Percentiles rank a stretch among this genome's conserved stretches.
phyloP scores from a whole-genome alignment of 2,113 vertebrate genomes.

The Dendrocopos noguchii region DNA sequence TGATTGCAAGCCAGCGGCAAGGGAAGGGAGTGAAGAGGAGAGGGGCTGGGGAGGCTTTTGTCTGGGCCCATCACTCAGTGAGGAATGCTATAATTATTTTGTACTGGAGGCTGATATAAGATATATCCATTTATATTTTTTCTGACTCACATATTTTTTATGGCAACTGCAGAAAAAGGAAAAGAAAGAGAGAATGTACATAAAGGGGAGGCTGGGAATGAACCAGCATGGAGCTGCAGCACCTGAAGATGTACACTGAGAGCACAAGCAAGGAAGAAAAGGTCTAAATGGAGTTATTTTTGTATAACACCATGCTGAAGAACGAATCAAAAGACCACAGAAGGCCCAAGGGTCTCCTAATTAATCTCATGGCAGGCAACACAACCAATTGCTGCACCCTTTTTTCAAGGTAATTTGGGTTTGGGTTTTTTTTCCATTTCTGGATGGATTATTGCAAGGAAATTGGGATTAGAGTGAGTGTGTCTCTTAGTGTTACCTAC shows the following conservation, averaged over 20 bases:
- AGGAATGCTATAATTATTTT: slow-evolving; percentile 48
- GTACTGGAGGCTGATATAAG: slow-evolving; percentile 30
- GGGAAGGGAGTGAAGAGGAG: not conserved
- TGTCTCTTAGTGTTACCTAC: not conserved
- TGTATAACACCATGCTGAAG: not conserved
- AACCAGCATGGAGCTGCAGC: not conserved
- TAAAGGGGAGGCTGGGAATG: slow-evolving; percentile 41
- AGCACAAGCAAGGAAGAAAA: not conserved
- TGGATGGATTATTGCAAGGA: not conserved
- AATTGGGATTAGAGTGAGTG: not conserved
- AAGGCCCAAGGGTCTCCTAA: not conserved
- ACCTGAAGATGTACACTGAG: slow-evolving; percentile 30
- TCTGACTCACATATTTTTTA: slow-evolving; percentile 52
- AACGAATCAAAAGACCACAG: not conserved
- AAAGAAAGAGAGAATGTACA: not conserved
- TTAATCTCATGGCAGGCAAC: not conserved
- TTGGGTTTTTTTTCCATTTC: not conserved
- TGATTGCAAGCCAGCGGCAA: not conserved
- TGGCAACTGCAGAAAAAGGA: slow-evolving; percentile 43
- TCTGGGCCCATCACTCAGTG: slow-evolving; percentile 25
- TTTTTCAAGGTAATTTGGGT: not conserved
- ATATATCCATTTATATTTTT: slow-evolving; percentile 14
- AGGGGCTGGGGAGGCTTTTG: not conserved
- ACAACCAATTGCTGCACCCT: not conserved
- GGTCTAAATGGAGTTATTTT: not conserved